These are phyloP conservation scores for Rotaria sp. DNA, from an alignment of 2,888 invertebrate genomes.

Conservation along the genomic window DNA sequence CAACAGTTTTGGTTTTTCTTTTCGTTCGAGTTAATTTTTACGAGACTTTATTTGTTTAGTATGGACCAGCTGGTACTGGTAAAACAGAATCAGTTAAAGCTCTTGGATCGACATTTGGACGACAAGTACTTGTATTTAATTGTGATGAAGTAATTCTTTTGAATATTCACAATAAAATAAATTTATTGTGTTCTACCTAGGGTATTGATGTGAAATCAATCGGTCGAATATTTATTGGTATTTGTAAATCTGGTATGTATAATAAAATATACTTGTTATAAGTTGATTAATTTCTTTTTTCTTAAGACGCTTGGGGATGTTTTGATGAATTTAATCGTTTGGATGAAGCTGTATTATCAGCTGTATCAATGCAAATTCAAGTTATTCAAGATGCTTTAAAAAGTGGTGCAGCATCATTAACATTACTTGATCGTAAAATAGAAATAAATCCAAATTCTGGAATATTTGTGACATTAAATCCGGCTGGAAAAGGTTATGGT, in stretches of 20 bases:
- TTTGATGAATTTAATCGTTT: conserved; percentile 98
- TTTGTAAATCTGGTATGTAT: conserved; percentile 64
- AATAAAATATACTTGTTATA: neutral
- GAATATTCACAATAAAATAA: neutral
- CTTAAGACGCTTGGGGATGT: conserved; percentile 76
- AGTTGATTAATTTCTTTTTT: neutral
- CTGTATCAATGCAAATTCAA: conserved; percentile 86
- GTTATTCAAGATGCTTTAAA: conserved; percentile 76
- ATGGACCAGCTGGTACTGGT: conserved; percentile 96
- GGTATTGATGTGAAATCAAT: conserved; percentile 89
- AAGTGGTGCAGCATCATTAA: conserved; percentile 58
- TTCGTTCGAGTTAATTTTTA: no score
- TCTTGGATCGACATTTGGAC: conserved; percentile 76
- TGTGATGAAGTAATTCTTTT: conserved; percentile 72
- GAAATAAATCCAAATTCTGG: conserved; percentile 78
- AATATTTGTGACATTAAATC: conserved; percentile 93
- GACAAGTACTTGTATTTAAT: conserved; percentile 62
- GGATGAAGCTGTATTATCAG: conserved; percentile 83
- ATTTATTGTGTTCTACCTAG: conserved; percentile 55
- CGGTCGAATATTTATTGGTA: conserved; percentile 82
- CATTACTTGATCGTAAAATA: conserved; percentile 60
- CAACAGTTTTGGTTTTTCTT: no score
- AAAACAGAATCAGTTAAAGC: conserved; percentile 98
- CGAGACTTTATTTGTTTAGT: no score
- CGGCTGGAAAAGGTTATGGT: conserved; percentile 86